Percentiles rank a stretch among this genome's conserved stretches.
These are phyloP conservation scores for Oplegnathus fasciatus DNA, from an alignment of 2,113 vertebrate species.

Conservation along the genomic window DNA sequence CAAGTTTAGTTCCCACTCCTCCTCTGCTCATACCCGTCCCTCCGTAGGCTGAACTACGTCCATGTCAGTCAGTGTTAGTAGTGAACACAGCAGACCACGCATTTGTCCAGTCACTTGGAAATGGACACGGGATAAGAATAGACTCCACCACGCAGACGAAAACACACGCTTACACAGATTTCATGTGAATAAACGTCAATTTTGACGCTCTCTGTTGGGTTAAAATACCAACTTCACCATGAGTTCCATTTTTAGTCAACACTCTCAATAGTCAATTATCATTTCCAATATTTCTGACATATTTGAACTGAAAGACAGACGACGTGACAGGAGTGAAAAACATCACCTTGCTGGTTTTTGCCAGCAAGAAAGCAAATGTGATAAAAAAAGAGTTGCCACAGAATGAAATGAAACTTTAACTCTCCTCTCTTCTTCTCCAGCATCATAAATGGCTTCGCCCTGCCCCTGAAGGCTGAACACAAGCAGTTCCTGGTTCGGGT, in stretches of 20 bases:
- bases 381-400: neutral
- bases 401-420: neutral
- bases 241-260: neutral
- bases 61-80: slow-evolving; percentile 32
- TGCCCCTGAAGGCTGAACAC: slow-evolving; percentile 94
- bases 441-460: slow-evolving; percentile 95
- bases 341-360: neutral
- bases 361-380: neutral
- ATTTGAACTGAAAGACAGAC: neutral
- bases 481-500: slow-evolving; percentile 95
- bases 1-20: slow-evolving; percentile 61
- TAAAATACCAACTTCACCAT: neutral
- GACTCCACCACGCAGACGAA: neutral
- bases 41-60: slow-evolving; percentile 7
- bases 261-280: neutral
- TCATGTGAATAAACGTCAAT: neutral
- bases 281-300: neutral
- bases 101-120: slow-evolving; percentile 47
- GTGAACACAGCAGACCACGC: slow-evolving; percentile 40
- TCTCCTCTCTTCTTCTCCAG: slow-evolving; percentile 67
- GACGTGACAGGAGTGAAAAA: neutral
- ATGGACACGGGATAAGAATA: slow-evolving; percentile 37
- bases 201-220: neutral
- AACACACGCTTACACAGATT: neutral
- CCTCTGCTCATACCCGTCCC: slow-evolving; percentile 11